Conservation (phyloP, 2,113 vertebrate genomes). For the Upupa epops region DNA sequence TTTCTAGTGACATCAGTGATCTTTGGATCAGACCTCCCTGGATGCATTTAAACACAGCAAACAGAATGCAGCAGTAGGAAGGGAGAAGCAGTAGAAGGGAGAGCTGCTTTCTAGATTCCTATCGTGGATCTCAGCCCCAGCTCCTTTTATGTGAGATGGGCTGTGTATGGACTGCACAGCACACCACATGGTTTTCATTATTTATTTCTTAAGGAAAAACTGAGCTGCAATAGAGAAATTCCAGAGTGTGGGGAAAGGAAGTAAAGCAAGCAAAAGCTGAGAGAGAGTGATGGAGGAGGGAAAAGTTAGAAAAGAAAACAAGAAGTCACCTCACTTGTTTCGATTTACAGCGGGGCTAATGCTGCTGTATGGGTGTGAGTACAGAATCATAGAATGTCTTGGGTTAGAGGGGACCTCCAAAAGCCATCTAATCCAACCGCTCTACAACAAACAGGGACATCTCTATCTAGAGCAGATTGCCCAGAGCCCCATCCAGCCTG, state of each 20-base stretch:
- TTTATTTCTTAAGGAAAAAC: not conserved
- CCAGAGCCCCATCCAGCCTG: too few relatives aligned
- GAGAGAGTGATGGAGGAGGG: not conserved
- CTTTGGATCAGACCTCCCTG: not conserved
- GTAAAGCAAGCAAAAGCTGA: not conserved
- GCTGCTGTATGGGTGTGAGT: rapidly evolving
- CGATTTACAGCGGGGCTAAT: not conserved
- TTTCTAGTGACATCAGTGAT: not conserved
- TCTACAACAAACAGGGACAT: too few relatives aligned
- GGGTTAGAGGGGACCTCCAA: too few relatives aligned
- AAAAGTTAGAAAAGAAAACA: not conserved
- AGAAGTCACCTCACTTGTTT: not conserved
- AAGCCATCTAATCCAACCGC: too few relatives aligned
- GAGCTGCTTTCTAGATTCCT: not conserved
- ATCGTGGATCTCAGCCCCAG: not conserved
- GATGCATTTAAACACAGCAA: not conserved
- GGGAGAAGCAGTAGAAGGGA: too few relatives aligned
- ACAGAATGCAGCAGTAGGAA: not conserved
- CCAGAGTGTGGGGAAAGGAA: not conserved
- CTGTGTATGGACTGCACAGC: not conserved
- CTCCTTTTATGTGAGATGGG: not conserved
- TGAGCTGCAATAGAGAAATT: not conserved
- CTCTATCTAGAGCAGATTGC: too few relatives aligned
- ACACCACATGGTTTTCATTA: not conserved
- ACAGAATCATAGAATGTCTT: not conserved